Percentiles rank a stretch among this genome's conserved stretches.
phyloP scores from a whole-genome alignment of 2,113 vertebrate species.

The Nyctereutes procyonoides region DNA sequence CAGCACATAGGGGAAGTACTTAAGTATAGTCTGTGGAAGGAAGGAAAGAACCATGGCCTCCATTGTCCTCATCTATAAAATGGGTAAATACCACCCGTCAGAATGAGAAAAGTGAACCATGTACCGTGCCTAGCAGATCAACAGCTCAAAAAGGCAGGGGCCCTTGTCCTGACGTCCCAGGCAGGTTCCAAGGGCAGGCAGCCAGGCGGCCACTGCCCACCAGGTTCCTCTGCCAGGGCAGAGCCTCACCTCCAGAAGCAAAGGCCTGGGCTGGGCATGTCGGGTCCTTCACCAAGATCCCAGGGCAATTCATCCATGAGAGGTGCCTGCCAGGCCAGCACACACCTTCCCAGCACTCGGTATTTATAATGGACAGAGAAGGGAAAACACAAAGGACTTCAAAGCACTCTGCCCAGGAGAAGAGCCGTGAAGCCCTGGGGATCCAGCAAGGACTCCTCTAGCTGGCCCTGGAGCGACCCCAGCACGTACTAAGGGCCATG shows the following conservation, averaged over 20 bases:
- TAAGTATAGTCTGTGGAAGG: background rate
- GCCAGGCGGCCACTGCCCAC: background rate
- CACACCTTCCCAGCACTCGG: background rate
- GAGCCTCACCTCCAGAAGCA: background rate
- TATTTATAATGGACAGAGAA: conserved; percentile 18
- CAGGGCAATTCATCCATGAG: background rate
- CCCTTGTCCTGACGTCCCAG: background rate
- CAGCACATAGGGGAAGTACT: background rate
- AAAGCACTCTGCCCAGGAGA: conserved; percentile 26
- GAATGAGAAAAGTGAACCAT: background rate
- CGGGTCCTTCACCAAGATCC: background rate
- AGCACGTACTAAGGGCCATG: background rate
- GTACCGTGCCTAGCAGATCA: background rate
- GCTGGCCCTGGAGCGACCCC: background rate
- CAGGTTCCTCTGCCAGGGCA: background rate
- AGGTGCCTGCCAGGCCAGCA: background rate
- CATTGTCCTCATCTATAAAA: background rate
- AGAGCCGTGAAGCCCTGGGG: background rate
- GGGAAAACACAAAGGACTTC: background rate
- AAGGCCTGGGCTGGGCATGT: background rate
- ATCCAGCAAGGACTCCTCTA: background rate
- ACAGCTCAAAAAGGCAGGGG: background rate
- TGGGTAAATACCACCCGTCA: background rate
- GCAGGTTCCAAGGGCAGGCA: background rate
- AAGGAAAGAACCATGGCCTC: background rate